A percentile compares a stretch with the other conserved stretches of the same genome.
Conservation (phyloP, 2,113 vertebrate genomes). For the Aythya baeri region DNA sequence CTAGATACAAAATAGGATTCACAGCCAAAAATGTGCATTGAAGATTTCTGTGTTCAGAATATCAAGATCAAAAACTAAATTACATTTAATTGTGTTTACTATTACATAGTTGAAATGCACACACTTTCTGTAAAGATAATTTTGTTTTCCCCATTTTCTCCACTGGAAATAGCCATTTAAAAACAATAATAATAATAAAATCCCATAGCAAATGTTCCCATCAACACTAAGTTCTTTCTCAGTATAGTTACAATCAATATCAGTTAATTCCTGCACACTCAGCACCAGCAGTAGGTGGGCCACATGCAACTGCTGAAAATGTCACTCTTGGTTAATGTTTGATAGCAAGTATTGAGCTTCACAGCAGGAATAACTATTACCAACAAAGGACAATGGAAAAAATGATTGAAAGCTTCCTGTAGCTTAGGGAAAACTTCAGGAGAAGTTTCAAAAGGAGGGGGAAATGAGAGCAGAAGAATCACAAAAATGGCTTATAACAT, state of each 20-base stretch:
- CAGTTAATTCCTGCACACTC: not conserved
- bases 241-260: not conserved
- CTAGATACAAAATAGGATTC: constrained; percentile 38
- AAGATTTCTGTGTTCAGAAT: constrained; percentile 26
- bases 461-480: constrained; percentile 7
- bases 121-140: not conserved
- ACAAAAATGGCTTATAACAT: not conserved
- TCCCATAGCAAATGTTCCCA: not conserved
- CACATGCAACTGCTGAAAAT: constrained; percentile 32
- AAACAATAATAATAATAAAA: not conserved
- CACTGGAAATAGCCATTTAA: not conserved
- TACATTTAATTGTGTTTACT: not conserved
- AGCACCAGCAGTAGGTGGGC: constrained; percentile 25
- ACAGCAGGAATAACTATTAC: not conserved
- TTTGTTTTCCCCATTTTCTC: not conserved
- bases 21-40: constrained; percentile 5
- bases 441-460: not conserved
- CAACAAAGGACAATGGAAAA: constrained; percentile 24
- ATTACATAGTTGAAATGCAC: not conserved
- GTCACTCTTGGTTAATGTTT: constrained; percentile 11
- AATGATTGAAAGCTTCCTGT: constrained; percentile 20
- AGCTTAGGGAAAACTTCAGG: not conserved
- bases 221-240: not conserved
- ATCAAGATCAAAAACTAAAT: constrained; percentile 17
- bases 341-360: not conserved